phyloP scores from a whole-genome alignment of 2,797 vertebrate species.

The Cyprinodon diabolis region DNA sequence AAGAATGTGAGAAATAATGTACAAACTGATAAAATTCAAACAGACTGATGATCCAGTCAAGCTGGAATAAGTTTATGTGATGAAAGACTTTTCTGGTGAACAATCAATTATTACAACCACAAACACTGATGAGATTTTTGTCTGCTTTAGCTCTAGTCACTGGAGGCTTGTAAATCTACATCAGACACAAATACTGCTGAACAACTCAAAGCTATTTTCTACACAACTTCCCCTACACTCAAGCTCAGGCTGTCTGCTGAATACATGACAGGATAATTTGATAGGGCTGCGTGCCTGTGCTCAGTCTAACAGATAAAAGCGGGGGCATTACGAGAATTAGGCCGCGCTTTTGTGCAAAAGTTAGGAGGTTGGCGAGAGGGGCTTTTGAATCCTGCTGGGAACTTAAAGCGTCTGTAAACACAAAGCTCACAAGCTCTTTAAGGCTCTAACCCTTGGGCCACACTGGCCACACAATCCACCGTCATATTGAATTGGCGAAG shows the following conservation, averaged over 20 bases:
- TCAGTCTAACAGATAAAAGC: slow-evolving; percentile 51
- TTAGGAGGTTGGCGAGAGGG: slow-evolving; percentile 37
- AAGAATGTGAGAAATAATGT: slow-evolving; percentile 1
- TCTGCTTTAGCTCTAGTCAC: slow-evolving; percentile 10
- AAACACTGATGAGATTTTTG: slow-evolving; percentile 13
- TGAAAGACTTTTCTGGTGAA: slow-evolving; percentile 6
- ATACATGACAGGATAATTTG: slow-evolving; percentile 51
- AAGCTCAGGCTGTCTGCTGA: slow-evolving; percentile 38
- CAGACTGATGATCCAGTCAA: background rate
- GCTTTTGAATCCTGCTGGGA: slow-evolving; percentile 55
- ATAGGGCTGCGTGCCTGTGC: slow-evolving; percentile 41
- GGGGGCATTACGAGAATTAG: slow-evolving; percentile 58
- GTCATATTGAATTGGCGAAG: slow-evolving; percentile 70
- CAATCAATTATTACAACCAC: slow-evolving; percentile 12
- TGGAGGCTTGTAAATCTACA: background rate
- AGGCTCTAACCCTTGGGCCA: slow-evolving; percentile 68
- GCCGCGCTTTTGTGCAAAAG: slow-evolving; percentile 52
- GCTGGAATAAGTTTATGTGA: slow-evolving; percentile 1
- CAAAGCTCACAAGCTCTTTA: slow-evolving; percentile 65
- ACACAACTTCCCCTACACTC: slow-evolving; percentile 34
- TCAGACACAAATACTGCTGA: slow-evolving; percentile 21
- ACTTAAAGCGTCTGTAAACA: slow-evolving; percentile 74
- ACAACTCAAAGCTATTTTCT: slow-evolving; percentile 1
- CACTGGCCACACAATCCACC: slow-evolving; percentile 67
- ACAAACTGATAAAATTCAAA: background rate